Conservation (phyloP, 2,888 invertebrate genomes). For the Cheilosia vulpina region DNA sequence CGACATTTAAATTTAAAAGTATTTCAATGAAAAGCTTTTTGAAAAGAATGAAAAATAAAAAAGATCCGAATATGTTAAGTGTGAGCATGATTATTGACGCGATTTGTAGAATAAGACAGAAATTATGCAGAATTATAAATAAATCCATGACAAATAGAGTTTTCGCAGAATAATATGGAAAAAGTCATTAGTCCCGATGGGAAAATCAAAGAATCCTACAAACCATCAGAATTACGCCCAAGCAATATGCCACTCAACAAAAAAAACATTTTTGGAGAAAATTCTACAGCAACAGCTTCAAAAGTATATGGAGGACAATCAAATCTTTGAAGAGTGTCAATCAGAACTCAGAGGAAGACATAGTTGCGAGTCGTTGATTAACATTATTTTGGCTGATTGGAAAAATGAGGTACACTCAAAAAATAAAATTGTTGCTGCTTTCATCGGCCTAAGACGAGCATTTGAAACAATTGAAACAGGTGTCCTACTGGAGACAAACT, state of each 20-base stretch:
- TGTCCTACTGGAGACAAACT: conserved; percentile 8
- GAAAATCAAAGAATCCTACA: conserved; percentile 8
- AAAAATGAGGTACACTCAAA: background rate
- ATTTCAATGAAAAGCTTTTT: background rate
- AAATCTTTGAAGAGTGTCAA: too few relatives aligned
- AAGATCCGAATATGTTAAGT: background rate
- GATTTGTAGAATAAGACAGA: background rate
- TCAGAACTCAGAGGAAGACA: conserved; percentile 3
- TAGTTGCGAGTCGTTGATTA: background rate
- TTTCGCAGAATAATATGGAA: conserved; percentile 22
- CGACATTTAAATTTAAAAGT: background rate
- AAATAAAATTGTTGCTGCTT: background rate
- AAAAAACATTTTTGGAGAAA: conserved; percentile 6
- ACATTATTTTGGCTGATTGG: background rate
- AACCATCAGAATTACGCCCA: conserved; percentile 6
- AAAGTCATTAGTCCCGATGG: background rate
- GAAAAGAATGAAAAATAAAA: conserved; percentile 4
- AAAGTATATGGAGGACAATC: background rate
- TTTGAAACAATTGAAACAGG: conserved; percentile 25
- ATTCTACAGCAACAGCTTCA: conserved; percentile 8
- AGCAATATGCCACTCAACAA: conserved; percentile 12
- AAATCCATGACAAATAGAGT: background rate
- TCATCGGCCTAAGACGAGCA: conserved; percentile 9
- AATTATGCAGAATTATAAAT: conserved; percentile 10
- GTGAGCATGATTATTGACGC: background rate